phyloP scores from a whole-genome alignment of 2,888 invertebrate genomes.

The Pterostichus madidus region DNA sequence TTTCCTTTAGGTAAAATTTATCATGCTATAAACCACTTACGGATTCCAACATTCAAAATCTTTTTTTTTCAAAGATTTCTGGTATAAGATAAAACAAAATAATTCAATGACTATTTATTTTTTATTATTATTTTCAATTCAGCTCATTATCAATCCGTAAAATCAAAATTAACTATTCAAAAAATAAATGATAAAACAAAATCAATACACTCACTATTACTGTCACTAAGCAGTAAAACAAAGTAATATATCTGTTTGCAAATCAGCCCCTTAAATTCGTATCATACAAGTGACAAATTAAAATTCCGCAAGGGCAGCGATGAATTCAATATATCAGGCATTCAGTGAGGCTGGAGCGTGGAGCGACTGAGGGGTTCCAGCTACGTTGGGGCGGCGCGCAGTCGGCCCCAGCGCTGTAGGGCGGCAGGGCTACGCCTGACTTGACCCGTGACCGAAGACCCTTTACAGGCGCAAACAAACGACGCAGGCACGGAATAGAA shows the following conservation, averaged over 20 bases:
- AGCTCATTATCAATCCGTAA: no score
- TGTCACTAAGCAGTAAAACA: neutral
- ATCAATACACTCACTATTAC: slow-evolving; percentile 13
- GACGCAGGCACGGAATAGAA: neutral
- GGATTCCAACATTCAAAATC: no score
- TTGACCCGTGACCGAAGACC: slow-evolving; percentile 55
- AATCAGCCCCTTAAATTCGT: slow-evolving; percentile 38
- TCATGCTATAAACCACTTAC: no score
- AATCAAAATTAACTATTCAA: neutral
- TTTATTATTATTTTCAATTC: no score
- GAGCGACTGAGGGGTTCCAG: neutral
- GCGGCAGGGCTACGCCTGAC: slow-evolving; percentile 20
- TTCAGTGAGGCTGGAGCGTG: slow-evolving; percentile 20
- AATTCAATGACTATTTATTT: no score
- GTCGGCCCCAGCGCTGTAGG: neutral
- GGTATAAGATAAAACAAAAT: no score
- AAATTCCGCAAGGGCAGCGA: slow-evolving; percentile 60
- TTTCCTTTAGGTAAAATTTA: no score
- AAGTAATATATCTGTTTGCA: slow-evolving; percentile 34
- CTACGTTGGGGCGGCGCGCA: slow-evolving; percentile 4
- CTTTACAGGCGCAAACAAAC: slow-evolving; percentile 36
- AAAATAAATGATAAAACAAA: slow-evolving; percentile 14
- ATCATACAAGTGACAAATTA: slow-evolving; percentile 63
- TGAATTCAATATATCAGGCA: slow-evolving; percentile 63
- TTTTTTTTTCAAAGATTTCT: no score